Base-by-base conservation (phyloP, 2,888 invertebrate species). In the Dusona sp. region DNA sequence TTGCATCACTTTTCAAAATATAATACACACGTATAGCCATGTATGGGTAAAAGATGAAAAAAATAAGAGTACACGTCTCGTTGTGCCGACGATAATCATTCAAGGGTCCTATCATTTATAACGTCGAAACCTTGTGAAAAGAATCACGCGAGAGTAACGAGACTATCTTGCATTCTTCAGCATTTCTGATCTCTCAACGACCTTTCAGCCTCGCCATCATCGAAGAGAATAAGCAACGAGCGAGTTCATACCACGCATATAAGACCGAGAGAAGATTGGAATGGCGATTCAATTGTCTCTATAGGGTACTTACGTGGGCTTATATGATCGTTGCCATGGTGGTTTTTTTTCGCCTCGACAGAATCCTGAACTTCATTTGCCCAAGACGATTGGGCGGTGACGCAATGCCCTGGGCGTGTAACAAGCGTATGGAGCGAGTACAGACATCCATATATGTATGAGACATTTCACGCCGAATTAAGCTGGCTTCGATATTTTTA, bases 321-420 rank as follows among this genome's bases (percentile, higher is more conserved):
- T 54, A 51, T 22, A 81, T 64, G 79, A 65, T 68, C 54, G 64
- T 48, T 83, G 77, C 42, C 74, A 7, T 42, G 29, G 61, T 61
- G 45, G 22, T 11, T 79, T 75, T 61, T 77, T 68, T 36, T 54
- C 33, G 75, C 29, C 72, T 57, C 73, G 45, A 68, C 78, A 25
- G 78, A 68, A 84, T 84, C 64, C 84, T 84, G 86, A 84, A 86
- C 84, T 84, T 86, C 84, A 65, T 78, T 83, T 79, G 65, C 36
- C 70, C 54, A 57, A 72, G 75, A 83, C 79, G 75, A 83, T 81
- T 84, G 86, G 78, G 70, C 82, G 84, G 70, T 86, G 84, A 86
- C 86, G 86, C 74, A 86, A 86, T 80, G 68, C 79, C 70, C 54
- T 82, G 82, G 82, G 82, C 84, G 70, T 61, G 65, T 74, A 45